Evolutionary conservation across 2,113 vertebrate species (phyloP).

Genomic region (Pogona vitticeps): DNA sequence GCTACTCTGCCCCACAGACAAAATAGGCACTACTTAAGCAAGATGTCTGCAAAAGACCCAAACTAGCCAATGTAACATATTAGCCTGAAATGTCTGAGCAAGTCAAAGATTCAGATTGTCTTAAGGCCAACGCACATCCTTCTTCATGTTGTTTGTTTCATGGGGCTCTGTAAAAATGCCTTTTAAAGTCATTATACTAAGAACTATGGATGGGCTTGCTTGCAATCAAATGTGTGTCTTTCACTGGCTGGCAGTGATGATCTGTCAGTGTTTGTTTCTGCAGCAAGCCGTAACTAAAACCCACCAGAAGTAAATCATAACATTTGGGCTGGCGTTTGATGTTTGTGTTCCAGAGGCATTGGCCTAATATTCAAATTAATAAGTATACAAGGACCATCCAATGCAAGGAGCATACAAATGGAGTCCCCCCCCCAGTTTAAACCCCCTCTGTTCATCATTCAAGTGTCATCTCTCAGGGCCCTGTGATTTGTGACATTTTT

Average conservation of each 20-base stretch:
- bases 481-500: not conserved
- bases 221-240: conserved; percentile 2
- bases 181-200: conserved; percentile 28
- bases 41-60: too few relatives aligned
- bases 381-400: not conserved
- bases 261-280: conserved; percentile 48
- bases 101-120: too few relatives aligned
- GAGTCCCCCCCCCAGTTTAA: not conserved
- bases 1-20: too few relatives aligned
- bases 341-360: conserved; percentile 32
- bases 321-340: conserved; percentile 31
- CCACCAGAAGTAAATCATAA: conserved; percentile 27
- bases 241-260: conserved; percentile 37
- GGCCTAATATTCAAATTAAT: conserved; percentile 29
- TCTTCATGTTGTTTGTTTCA: conserved; percentile 39
- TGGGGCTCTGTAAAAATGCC: conserved; percentile 5
- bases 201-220: conserved; percentile 24
- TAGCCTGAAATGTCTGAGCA: not conserved
- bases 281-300: conserved; percentile 35
- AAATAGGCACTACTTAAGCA: too few relatives aligned
- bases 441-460: not conserved
- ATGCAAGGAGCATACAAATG: not conserved
- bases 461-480: not conserved
- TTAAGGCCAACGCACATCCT: not conserved
- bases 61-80: not conserved